These are phyloP conservation scores for Pollimyrus isidori DNA, from an alignment of 2,113 vertebrate genomes.

Conservation along the genomic window DNA sequence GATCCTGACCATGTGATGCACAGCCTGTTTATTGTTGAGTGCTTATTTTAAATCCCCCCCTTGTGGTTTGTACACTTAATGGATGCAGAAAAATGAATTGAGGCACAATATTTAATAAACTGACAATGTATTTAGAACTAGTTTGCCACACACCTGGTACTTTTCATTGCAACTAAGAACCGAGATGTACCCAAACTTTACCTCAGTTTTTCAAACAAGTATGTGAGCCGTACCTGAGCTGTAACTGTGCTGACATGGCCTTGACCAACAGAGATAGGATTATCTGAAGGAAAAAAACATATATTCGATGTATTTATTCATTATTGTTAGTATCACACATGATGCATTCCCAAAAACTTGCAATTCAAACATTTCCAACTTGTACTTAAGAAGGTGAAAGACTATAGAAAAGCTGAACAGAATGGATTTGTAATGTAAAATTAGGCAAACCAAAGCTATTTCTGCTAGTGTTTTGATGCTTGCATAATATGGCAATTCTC, in stretches of 20 bases:
- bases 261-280: no score
- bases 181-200: not conserved
- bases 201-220: no score
- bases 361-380: not conserved
- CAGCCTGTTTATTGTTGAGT: not conserved
- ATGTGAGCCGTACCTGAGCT: no score
- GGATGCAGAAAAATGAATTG: no score
- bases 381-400: not conserved
- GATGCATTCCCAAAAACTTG: no score
- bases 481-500: not conserved
- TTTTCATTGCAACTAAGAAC: not conserved
- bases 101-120: no score
- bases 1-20: not conserved
- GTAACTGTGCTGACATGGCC: no score
- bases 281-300: no score
- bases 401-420: not conserved
- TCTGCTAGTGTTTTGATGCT: not conserved
- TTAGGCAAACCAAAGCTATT: not conserved
- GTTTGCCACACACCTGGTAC: not conserved
- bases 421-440: not conserved
- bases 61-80: not conserved
- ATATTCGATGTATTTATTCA: no score
- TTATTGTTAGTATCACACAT: no score
- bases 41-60: not conserved
- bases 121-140: not conserved